A percentile compares a stretch with the other conserved stretches of the same genome.
phyloP scores from a whole-genome alignment of 2,888 invertebrate genomes.

The Busseola fusca region DNA sequence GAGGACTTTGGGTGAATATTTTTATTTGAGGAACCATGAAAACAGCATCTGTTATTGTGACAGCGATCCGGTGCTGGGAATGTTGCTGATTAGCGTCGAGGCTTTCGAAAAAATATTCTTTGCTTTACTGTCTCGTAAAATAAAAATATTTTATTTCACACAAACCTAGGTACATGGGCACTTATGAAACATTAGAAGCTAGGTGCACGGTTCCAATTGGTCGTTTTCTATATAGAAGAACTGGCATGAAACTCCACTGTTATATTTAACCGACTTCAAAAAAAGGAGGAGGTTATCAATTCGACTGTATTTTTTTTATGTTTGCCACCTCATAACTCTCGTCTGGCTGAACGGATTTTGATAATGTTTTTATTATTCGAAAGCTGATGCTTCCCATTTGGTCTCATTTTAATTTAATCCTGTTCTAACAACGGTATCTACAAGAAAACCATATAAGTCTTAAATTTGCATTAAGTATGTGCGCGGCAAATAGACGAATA shows the following conservation, averaged over 20 bases:
- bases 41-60: constrained; percentile 63
- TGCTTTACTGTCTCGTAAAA: not conserved
- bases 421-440: too few relatives aligned
- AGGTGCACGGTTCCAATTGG: not conserved
- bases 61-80: constrained; percentile 53
- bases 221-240: not conserved
- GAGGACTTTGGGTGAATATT: constrained; percentile 62
- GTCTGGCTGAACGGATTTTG: too few relatives aligned
- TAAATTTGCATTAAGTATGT: too few relatives aligned
- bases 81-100: constrained; percentile 46
- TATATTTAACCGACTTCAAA: too few relatives aligned
- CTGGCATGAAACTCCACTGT: not conserved
- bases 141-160: not conserved
- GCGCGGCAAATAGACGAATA: too few relatives aligned
- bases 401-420: too few relatives aligned
- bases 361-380: too few relatives aligned
- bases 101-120: constrained; percentile 30
- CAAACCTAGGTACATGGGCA: not conserved
- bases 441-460: too few relatives aligned
- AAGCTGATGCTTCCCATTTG: too few relatives aligned
- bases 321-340: too few relatives aligned
- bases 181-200: not conserved
- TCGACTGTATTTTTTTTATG: too few relatives aligned
- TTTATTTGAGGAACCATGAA: constrained; percentile 65
- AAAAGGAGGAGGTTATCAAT: too few relatives aligned